phyloP scores from a whole-genome alignment of 2,797 vertebrate species.

The Neopelma chrysocephalum region DNA sequence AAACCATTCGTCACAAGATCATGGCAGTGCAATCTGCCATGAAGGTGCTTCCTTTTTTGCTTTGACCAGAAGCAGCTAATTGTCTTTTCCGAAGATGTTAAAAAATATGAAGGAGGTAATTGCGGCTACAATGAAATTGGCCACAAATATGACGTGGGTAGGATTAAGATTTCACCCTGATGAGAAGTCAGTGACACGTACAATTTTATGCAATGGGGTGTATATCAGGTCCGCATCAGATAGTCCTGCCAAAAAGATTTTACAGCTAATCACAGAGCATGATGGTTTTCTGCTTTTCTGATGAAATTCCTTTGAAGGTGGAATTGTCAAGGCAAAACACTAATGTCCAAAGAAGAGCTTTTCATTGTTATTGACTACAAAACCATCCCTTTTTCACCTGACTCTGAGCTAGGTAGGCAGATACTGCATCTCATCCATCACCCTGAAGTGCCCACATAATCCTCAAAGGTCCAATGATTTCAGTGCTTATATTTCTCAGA shows the following conservation, averaged over 20 bases:
- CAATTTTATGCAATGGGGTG: background rate
- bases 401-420: background rate
- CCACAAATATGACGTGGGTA: background rate
- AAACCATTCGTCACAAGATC: background rate
- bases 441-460: background rate
- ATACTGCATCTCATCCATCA: background rate
- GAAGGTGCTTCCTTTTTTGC: background rate
- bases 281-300: background rate
- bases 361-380: background rate
- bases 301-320: background rate
- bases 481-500: background rate
- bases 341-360: background rate
- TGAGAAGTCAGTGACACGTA: background rate
- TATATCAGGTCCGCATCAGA: background rate
- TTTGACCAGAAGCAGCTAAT: background rate
- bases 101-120: background rate
- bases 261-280: background rate
- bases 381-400: background rate
- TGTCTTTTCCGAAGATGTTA: background rate
- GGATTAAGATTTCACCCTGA: background rate
- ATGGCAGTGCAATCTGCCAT: background rate
- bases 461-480: background rate
- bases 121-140: background rate
- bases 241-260: background rate
- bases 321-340: background rate